Percentiles rank a stretch among this genome's conserved stretches.
Conservation (phyloP, 2,797 vertebrate genomes). For the Triplophysa bombifrons region DNA sequence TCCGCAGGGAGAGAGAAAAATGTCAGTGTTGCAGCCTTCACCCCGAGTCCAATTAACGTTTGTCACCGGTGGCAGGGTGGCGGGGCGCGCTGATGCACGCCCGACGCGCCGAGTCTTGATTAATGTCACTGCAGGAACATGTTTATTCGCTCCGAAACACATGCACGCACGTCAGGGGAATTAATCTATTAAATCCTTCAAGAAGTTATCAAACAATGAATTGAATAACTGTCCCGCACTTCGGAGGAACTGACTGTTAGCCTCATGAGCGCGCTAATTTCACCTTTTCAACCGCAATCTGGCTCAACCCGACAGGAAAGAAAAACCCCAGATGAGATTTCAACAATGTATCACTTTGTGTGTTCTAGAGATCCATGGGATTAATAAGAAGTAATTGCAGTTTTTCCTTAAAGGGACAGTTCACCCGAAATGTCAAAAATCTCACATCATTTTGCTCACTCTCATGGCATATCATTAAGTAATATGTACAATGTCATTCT, state of each 20-base stretch:
- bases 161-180: constrained; percentile 35
- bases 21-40: constrained; percentile 63
- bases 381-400: neutral
- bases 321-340: neutral
- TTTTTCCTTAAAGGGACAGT: neutral
- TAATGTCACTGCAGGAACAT: constrained; percentile 58
- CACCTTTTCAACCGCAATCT: constrained; percentile 60
- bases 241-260: constrained; percentile 59
- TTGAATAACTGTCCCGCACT: constrained; percentile 61
- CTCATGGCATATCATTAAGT: no score
- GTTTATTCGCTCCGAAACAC: constrained; percentile 59
- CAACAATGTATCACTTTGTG: neutral
- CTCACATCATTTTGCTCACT: no score
- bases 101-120: constrained; percentile 56
- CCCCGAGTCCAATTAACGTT: constrained; percentile 69
- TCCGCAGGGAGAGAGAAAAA: constrained; percentile 32
- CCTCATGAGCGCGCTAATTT: constrained; percentile 72
- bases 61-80: constrained; percentile 67
- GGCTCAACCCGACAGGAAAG: constrained; percentile 3
- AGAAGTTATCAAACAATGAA: constrained; percentile 51
- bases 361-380: neutral
- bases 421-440: neutral
- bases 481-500: no score
- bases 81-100: constrained; percentile 35
- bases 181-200: constrained; percentile 56